Evolutionary conservation across 2,797 vertebrate genomes (phyloP).

Genomic region (Halcyon smyrnensis): DNA sequence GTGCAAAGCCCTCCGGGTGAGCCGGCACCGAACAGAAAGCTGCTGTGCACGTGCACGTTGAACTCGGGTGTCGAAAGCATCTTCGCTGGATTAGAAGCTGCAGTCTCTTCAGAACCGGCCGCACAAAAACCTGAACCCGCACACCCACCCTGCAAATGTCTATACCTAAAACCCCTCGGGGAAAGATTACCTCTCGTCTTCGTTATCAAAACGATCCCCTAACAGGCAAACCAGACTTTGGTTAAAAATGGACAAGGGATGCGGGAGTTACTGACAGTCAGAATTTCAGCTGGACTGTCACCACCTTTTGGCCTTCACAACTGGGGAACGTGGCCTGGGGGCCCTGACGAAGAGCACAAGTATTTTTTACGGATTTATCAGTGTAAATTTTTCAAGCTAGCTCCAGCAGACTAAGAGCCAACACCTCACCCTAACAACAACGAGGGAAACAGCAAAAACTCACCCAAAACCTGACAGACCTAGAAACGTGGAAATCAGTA

Average conservation of each 20-base stretch:
- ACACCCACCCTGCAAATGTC: not conserved
- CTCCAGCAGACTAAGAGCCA: not conserved
- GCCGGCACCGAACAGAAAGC: not conserved
- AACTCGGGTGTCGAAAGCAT: not conserved
- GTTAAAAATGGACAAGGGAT: not conserved
- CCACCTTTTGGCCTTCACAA: not conserved
- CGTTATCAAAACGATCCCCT: not conserved
- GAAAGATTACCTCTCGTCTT: not conserved
- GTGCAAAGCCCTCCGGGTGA: not conserved
- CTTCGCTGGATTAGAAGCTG: not conserved
- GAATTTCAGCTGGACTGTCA: not conserved
- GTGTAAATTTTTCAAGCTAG: not conserved
- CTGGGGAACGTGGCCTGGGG: not conserved
- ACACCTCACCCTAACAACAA: not conserved
- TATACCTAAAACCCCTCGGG: not conserved
- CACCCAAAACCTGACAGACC: not conserved
- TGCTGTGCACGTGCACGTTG: rapidly evolving
- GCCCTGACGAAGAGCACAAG: not conserved
- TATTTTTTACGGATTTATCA: not conserved
- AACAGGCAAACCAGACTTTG: not conserved
- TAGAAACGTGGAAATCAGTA: not conserved
- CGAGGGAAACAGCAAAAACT: not conserved
- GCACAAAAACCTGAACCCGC: not conserved
- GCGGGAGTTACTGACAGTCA: not conserved
- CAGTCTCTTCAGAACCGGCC: not conserved